phyloP scores from a whole-genome alignment of 1,140 invertebrate genomes.

The Ericerus pela region DNA sequence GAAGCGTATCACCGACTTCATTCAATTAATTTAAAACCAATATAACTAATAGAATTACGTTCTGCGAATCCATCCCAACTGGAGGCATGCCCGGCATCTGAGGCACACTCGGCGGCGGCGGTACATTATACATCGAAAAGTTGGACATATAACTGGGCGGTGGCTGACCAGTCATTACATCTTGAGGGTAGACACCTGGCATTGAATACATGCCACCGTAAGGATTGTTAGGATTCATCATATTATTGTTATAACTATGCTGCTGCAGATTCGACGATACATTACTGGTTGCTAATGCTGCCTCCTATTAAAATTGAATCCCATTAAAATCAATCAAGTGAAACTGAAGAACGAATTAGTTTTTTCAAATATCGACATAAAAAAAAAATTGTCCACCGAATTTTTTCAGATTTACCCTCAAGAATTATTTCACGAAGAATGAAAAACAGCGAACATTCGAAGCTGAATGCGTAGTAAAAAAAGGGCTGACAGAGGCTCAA shows the following conservation, averaged over 20 bases:
- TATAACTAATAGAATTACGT: not conserved
- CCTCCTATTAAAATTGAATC: not conserved
- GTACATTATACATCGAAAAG: not conserved
- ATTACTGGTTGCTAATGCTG: not conserved
- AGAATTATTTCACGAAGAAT: no score
- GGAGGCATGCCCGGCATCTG: not conserved
- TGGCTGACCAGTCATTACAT: not conserved
- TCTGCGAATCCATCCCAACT: not conserved
- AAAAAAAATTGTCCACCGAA: no score
- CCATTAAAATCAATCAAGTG: not conserved
- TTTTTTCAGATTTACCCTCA: no score
- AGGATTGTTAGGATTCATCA: constrained; percentile 2
- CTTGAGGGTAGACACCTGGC: no score
- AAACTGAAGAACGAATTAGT: no score
- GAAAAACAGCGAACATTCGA: no score
- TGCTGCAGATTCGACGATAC: not conserved
- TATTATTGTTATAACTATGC: not conserved
- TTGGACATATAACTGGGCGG: not conserved
- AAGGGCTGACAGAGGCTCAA: no score
- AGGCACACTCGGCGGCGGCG: not conserved
- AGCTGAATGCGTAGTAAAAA: no score
- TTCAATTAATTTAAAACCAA: not conserved
- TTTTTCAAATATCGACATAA: no score
- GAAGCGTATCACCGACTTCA: not conserved
- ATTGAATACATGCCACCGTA: not conserved